Percentiles rank a stretch among this genome's conserved stretches.
phyloP scores from a whole-genome alignment of 2,797 vertebrate genomes.

The Lophotriccus pileatus region DNA sequence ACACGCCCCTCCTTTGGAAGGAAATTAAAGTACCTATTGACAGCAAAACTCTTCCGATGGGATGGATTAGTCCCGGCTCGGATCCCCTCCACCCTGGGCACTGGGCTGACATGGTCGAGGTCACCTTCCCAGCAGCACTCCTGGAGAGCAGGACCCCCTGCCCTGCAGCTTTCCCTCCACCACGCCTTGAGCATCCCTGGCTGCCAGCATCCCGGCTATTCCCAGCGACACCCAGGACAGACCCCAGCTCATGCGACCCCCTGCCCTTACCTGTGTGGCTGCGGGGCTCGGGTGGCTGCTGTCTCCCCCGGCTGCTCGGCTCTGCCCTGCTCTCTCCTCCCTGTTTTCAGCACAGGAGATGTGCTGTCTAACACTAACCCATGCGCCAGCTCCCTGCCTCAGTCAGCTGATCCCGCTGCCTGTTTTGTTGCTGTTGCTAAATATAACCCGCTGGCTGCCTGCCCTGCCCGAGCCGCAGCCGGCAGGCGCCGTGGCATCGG shows the following conservation, averaged over 20 bases:
- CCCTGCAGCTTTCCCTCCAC: background rate
- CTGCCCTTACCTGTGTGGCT: conserved; percentile 40
- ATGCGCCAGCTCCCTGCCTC: conserved; percentile 52
- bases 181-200: background rate
- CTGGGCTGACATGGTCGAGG: accelerated
- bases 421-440: conserved; percentile 65
- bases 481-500: background rate
- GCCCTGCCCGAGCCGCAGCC: conserved; percentile 24
- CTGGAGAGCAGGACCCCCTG: background rate
- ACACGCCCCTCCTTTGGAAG: background rate
- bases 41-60: background rate
- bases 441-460: conserved; percentile 56
- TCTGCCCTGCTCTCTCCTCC: background rate
- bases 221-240: background rate
- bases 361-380: conserved; percentile 29
- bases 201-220: accelerated
- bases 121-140: background rate
- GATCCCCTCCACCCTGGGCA: background rate
- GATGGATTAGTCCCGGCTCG: background rate
- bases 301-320: background rate
- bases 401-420: conserved; percentile 67
- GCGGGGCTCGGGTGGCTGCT: background rate
- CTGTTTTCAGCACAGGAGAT: background rate
- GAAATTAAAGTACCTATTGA: background rate
- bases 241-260: background rate